Percentiles rank a stretch among this genome's conserved stretches.
Conservation (phyloP, 1,140 invertebrate species). For the Caerostris extrusa region DNA sequence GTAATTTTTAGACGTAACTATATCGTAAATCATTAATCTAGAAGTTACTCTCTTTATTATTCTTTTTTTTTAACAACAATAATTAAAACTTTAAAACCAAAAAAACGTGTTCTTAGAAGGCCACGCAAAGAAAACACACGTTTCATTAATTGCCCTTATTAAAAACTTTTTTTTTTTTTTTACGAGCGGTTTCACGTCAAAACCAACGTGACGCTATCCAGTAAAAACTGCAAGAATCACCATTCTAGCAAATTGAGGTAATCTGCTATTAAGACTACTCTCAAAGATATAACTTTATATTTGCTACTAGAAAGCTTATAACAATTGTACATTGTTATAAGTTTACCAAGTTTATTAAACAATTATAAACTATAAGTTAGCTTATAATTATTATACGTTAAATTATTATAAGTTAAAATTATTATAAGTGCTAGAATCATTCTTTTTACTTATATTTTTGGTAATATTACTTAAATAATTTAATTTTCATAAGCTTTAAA, state of each 20-base stretch:
- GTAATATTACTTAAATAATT: too few species aligned
- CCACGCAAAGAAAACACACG: background rate
- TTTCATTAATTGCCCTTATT: constrained; percentile 12
- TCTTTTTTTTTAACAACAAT: background rate
- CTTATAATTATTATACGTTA: too few species aligned
- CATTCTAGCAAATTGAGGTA: constrained; percentile 52
- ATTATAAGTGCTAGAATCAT: too few species aligned
- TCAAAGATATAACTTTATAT: constrained; percentile 18
- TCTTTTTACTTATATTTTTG: too few species aligned
- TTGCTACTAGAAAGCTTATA: background rate
- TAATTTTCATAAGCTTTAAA: too few species aligned
- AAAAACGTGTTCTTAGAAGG: background rate
- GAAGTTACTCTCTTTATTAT: too few species aligned
- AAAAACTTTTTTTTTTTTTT: background rate
- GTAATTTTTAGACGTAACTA: too few species aligned
- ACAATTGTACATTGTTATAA: too few species aligned
- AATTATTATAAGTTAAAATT: too few species aligned
- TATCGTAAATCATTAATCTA: too few species aligned
- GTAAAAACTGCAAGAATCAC: constrained; percentile 28
- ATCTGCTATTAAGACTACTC: constrained; percentile 61
- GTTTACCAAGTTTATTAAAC: too few species aligned
- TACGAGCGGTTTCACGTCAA: background rate
- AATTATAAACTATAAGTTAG: too few species aligned
- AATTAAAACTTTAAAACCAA: background rate
- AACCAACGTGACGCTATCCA: background rate